Evolutionary conservation across 2,888 invertebrate genomes (phyloP), one percentile per base, ranked within the genome.

Genomic region (Torymus texanus): DNA sequence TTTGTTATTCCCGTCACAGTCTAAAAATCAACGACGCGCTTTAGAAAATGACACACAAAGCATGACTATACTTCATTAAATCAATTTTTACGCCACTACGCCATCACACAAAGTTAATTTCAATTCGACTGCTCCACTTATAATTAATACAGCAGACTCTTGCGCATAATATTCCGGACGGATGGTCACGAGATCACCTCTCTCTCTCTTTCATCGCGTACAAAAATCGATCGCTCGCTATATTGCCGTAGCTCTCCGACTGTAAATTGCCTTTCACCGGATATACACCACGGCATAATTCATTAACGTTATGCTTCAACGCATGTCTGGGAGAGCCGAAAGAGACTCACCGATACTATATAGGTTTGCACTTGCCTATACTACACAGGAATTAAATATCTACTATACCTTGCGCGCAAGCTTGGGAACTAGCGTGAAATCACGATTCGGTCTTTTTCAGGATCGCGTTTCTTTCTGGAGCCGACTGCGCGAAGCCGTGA

Each of bases 301-400:
- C 84, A 82, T 80, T 84, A 81, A 83, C 85, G 86, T 86, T 86
- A 88, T 86, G 87, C 85, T 86, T 83, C 82, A 83, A 80, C 77
- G 87, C 84, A 77, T 74, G 74, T 58, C 73, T 71, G 75, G 68
- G 76, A 80, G 72, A 41, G 41, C 41, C 41, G 41, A 41, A 41
- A 41, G 41, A 41, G 41, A 41, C 41, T 41, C 41, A 8, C 41
- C 41, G 41, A 5, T 8, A 8, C 8, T 8, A 41, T 8, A 21
- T 41, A 41, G 41, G 79, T 79, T 79, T 70, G 79, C 79, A 79
- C 74, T 75, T 61, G 51, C 50, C 70, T 29, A 29, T 41, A 41
- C 8, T 41, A 41, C 8, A 41, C 13, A 75, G 62, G 78, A 74
- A 75, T 78, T 81, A 75, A 78, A 75, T 65, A 78, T 75, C 78